Base-by-base conservation (phyloP, 1,140 invertebrate genomes). In the Chlorops oryzae region DNA sequence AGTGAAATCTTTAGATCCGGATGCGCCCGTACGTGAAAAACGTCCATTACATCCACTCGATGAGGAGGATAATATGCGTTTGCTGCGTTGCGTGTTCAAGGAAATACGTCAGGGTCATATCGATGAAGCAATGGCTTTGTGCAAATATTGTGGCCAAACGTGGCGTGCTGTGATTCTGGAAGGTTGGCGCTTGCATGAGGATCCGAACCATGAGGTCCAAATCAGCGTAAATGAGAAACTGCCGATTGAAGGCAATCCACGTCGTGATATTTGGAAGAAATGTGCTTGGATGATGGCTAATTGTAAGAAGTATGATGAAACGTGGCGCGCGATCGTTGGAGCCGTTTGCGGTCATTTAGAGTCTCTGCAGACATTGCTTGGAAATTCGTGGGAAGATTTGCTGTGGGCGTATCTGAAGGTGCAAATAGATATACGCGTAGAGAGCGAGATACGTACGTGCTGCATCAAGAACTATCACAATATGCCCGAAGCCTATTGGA, bases 221-320 rank as follows among this genome's bases (percentile, higher is more conserved):
- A 34, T 44, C 13, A 47, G 59, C 53, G 65, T 64, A 62, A 52
- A 77, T 70, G 69, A 69, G 48, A 74, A 80, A 73, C 59, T 78
- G 51, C 77, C 83, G 39, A 78, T 91, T 22, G 80, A 86, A 67
- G 94, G 93, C 1, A 96, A 96, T 76, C 82, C 82, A 1, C 82
- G 86, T 50, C 78, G 93, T 67, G 90, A 93, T 73, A 75, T 96
- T 2, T 97, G 94, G 94, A 96, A 96, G 64, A 77, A 80, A 58
- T 84, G 85, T 63, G 86, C 90, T 52, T 85, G 88, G 82, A 76
- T 82, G 58, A 75, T 92, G 65, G 82, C 78, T 22, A 76, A 75
- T 37, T 74, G 75, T 47, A 61, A 66, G 5, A 60, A 74, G 41
- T 75, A 76, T 70, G 82, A 83, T 60, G 73, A 77, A 39, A 77